phyloP scores from a whole-genome alignment of 2,888 invertebrate species.

The Aleiodes leptofemur region DNA sequence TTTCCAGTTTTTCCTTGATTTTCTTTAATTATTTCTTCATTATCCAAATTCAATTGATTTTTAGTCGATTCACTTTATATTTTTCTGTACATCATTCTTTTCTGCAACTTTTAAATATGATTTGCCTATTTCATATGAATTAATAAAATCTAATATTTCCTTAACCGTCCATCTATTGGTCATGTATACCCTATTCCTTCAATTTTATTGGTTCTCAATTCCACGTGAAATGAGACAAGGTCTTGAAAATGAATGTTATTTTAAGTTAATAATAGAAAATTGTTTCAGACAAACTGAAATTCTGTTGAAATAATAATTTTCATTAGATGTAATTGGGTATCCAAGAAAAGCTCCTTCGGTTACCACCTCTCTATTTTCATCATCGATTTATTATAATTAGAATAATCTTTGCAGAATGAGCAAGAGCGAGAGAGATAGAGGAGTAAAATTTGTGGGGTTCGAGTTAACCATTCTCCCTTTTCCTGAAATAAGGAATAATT shows the following conservation, averaged over 20 bases:
- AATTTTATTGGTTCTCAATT: neutral
- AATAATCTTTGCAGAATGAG: slow-evolving; percentile 65
- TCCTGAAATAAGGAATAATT: too few relatives aligned
- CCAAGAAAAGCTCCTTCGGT: slow-evolving; percentile 59
- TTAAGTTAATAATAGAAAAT: neutral
- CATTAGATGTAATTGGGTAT: neutral
- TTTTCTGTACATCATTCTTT: too few relatives aligned
- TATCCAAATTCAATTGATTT: too few relatives aligned
- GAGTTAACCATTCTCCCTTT: too few relatives aligned
- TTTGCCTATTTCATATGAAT: too few relatives aligned
- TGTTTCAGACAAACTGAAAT: neutral
- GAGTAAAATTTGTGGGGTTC: slow-evolving; percentile 51
- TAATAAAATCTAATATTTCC: too few relatives aligned
- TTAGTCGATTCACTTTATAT: too few relatives aligned
- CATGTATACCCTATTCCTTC: too few relatives aligned
- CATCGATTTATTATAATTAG: slow-evolving; percentile 73
- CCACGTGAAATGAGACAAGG: neutral
- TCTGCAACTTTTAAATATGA: too few relatives aligned
- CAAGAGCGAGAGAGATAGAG: neutral
- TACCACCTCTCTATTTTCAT: slow-evolving; percentile 56
- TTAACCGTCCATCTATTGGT: too few relatives aligned
- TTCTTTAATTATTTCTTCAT: too few relatives aligned
- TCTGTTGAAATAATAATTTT: neutral
- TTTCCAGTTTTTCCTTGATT: too few relatives aligned
- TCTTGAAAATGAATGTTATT: slow-evolving; percentile 4